Percentiles rank a stretch among this genome's conserved stretches.
These are phyloP conservation scores for Pipistrellus pipistrellus DNA, from an alignment of 2,797 vertebrate genomes.

Conservation along the genomic window DNA sequence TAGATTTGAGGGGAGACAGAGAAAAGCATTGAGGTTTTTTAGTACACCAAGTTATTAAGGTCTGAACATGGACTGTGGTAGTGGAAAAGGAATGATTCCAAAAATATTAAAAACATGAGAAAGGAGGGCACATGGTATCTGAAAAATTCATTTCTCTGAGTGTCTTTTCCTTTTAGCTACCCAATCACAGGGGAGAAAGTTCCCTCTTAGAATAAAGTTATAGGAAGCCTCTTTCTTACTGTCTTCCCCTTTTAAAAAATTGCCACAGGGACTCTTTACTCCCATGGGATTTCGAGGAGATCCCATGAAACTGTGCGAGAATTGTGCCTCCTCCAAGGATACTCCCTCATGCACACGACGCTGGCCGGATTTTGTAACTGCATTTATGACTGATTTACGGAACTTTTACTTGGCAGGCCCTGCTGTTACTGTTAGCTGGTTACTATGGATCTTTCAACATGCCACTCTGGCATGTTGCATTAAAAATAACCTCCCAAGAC, in stretches of 20 bases:
- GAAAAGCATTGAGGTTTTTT: constrained; percentile 49
- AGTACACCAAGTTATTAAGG: constrained; percentile 32
- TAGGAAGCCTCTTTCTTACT: constrained; percentile 41
- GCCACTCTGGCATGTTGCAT: constrained; percentile 84
- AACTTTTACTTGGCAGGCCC: constrained; percentile 82
- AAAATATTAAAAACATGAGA: constrained; percentile 60
- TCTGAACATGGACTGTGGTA: not conserved
- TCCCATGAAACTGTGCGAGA: constrained; percentile 70
- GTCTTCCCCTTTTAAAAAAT: not conserved
- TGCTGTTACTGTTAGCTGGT: constrained; percentile 84
- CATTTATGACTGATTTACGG: constrained; percentile 84
- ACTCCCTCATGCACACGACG: constrained; percentile 74
- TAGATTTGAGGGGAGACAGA: not conserved
- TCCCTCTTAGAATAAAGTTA: constrained; percentile 43
- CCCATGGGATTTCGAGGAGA: constrained; percentile 51
- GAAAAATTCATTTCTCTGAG: not conserved
- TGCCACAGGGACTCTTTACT: constrained; percentile 41
- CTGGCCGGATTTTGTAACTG: constrained; percentile 78
- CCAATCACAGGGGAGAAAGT: constrained; percentile 19
- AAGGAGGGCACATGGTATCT: constrained; percentile 51
- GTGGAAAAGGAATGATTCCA: constrained; percentile 63
- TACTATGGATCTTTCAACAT: constrained; percentile 85
- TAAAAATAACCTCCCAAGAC: constrained; percentile 84
- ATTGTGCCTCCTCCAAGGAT: constrained; percentile 68
- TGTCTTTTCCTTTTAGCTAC: constrained; percentile 50